Evolutionary conservation across 2,113 vertebrate species (phyloP).

Genomic region (Morone chrysops): DNA sequence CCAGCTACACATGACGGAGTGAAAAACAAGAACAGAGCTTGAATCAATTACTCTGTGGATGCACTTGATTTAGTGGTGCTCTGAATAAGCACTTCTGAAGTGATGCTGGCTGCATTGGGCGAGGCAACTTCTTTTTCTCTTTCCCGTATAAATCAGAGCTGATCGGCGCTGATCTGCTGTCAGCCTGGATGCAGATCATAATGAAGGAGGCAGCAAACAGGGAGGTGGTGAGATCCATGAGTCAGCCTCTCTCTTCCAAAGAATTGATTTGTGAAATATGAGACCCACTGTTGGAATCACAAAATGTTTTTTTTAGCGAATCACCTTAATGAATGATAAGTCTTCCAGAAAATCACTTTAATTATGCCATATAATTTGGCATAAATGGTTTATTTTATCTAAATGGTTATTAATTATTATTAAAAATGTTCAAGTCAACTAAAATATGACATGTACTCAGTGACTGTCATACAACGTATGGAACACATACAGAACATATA

Average conservation of each 20-base stretch:
- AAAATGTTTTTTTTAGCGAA: not conserved
- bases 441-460: not conserved
- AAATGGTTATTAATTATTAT: no score
- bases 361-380: not conserved
- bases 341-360: not conserved
- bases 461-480: not conserved
- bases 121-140: constrained; percentile 20
- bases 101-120: constrained; percentile 33
- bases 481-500: not conserved
- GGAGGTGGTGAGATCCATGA: constrained; percentile 40
- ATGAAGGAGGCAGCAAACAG: constrained; percentile 11
- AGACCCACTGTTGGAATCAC: constrained; percentile 1
- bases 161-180: constrained; percentile 49
- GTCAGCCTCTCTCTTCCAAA: constrained; percentile 36
- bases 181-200: constrained; percentile 38
- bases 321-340: not conserved
- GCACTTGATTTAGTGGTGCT: constrained; percentile 43
- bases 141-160: constrained; percentile 39
- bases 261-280: constrained; percentile 33
- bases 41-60: constrained; percentile 55
- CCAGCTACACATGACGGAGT: constrained; percentile 24
- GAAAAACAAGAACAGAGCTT: constrained; percentile 56
- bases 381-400: not conserved
- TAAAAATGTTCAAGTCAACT: not conserved
- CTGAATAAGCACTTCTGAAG: constrained; percentile 56